Percentiles rank a stretch among this genome's conserved stretches.
These are phyloP conservation scores for Branchipolynoe longqiensis DNA, from an alignment of 2,888 invertebrate genomes.

Conservation along the genomic window DNA sequence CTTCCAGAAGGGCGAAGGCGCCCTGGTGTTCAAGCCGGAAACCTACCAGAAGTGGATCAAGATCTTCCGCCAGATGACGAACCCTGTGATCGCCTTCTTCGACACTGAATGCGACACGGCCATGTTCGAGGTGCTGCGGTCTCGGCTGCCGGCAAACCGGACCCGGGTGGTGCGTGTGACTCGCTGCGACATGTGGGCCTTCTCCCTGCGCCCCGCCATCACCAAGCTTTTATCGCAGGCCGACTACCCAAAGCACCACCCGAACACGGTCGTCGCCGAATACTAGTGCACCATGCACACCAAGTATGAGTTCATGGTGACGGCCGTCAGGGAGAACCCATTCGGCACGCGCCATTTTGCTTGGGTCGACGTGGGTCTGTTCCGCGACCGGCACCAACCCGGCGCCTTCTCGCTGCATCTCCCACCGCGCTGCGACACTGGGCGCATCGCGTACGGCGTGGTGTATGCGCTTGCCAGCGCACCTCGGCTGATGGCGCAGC, in stretches of 20 bases:
- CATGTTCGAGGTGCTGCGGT: slow-evolving; percentile 68
- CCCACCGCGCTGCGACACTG: slow-evolving; percentile 56
- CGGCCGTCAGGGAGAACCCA: slow-evolving; percentile 69
- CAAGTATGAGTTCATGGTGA: slow-evolving; percentile 75
- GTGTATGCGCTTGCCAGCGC: slow-evolving; percentile 7
- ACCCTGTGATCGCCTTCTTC: slow-evolving; percentile 73
- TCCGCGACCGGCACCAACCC: slow-evolving; percentile 66
- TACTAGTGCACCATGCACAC: slow-evolving; percentile 78
- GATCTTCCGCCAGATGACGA: slow-evolving; percentile 71
- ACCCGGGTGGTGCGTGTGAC: slow-evolving; percentile 69
- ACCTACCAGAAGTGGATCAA: slow-evolving; percentile 74
- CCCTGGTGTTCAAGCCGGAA: slow-evolving; percentile 62
- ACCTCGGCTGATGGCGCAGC: slow-evolving; percentile 62
- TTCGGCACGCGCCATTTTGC: slow-evolving; percentile 73
- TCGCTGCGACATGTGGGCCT: slow-evolving; percentile 71
- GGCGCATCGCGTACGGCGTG: slow-evolving; percentile 60
- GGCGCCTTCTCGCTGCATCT: slow-evolving; percentile 9
- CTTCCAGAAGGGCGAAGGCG: slow-evolving; percentile 61
- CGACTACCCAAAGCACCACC: slow-evolving; percentile 72
- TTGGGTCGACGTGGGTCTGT: slow-evolving; percentile 77
- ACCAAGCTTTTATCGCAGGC: slow-evolving; percentile 70
- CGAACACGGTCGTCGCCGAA: slow-evolving; percentile 74
- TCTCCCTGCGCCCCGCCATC: slow-evolving; percentile 69
- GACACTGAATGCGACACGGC: slow-evolving; percentile 68
- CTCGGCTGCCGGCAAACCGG: slow-evolving; percentile 63